phyloP scores from a whole-genome alignment of 2,113 vertebrate genomes.

The Oncorhynchus tshawytscha region DNA sequence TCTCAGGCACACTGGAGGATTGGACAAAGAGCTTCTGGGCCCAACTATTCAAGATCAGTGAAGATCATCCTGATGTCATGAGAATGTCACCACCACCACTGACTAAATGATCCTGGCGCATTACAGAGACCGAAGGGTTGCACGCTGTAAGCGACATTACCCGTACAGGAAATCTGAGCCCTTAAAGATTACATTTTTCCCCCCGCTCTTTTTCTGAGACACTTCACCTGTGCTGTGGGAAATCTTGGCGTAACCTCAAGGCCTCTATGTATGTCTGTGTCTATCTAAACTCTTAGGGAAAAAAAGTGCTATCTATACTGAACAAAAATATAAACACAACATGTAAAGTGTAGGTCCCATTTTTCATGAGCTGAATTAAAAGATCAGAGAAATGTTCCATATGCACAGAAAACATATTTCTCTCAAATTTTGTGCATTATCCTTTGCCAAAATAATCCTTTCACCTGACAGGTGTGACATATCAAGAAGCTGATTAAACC shows the following conservation, averaged over 20 bases:
- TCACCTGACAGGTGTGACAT: too few species aligned
- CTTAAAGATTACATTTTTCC: conserved; percentile 44
- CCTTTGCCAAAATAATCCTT: too few species aligned
- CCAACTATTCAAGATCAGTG: not conserved
- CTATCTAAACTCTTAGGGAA: too few species aligned
- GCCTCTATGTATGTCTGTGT: not conserved
- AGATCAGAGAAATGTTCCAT: too few species aligned
- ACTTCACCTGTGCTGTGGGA: conserved; percentile 60
- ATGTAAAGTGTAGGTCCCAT: too few species aligned
- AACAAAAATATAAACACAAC: too few species aligned
- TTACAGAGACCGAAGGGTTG: not conserved
- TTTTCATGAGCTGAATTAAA: too few species aligned
- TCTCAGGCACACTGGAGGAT: not conserved
- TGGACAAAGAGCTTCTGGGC: not conserved
- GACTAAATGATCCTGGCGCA: not conserved
- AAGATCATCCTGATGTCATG: conserved; percentile 36
- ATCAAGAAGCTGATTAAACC: too few species aligned
- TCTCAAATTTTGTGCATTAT: too few species aligned
- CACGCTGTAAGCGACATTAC: conserved; percentile 3
- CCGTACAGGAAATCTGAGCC: conserved; percentile 56
- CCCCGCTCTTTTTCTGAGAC: conserved; percentile 37
- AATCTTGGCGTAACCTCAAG: conserved; percentile 50
- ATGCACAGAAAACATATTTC: too few species aligned
- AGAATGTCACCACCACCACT: conserved; percentile 20
- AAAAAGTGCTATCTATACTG: too few species aligned